These are phyloP conservation scores for Panzeria rudis DNA, from an alignment of 2,888 invertebrate genomes.

Conservation along the genomic window DNA sequence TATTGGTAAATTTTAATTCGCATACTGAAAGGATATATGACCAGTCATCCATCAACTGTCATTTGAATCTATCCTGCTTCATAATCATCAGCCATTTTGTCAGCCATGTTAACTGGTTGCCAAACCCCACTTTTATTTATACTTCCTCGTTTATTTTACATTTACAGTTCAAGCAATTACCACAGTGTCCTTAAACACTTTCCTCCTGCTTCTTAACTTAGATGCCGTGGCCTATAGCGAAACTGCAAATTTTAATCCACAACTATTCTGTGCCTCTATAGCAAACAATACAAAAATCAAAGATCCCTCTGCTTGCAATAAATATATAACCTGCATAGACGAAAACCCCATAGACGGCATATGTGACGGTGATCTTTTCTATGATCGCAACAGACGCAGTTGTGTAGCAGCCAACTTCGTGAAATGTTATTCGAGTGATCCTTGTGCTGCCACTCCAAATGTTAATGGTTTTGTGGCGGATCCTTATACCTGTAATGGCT, in stretches of 20 bases:
- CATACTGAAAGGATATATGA: no score
- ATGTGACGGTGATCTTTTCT: no score
- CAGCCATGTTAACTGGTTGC: neutral
- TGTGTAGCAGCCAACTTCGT: conserved; percentile 67
- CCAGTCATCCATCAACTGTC: neutral
- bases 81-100: neutral
- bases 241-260: conserved; percentile 75
- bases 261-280: conserved; percentile 75
- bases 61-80: neutral
- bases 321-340: conserved; percentile 78
- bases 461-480: conserved; percentile 77
- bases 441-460: conserved; percentile 75
- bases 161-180: neutral
- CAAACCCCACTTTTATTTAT: neutral
- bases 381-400: no score
- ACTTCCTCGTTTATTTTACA: neutral
- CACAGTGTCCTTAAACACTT: neutral
- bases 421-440: conserved; percentile 78
- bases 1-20: no score
- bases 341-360: conserved; percentile 70
- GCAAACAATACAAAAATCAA: conserved; percentile 78
- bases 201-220: neutral
- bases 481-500: conserved; percentile 76
- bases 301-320: conserved; percentile 78
- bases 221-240: neutral